A percentile compares a stretch with the other conserved stretches of the same genome.
Evolutionary conservation across 2,888 invertebrate species (phyloP).

Genomic region (Dynastes grantii): DNA sequence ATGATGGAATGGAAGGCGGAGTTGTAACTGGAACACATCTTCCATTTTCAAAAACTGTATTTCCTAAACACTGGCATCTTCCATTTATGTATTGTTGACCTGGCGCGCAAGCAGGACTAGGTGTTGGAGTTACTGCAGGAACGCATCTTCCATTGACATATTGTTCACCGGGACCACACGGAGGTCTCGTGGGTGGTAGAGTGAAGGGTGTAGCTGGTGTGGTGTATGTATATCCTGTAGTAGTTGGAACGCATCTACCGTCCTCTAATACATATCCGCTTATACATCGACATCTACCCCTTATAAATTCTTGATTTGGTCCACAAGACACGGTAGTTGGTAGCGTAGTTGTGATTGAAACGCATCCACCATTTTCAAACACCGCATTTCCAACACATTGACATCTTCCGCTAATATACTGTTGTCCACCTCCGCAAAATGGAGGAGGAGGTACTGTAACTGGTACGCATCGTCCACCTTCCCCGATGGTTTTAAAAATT

Average conservation of each 20-base stretch:
- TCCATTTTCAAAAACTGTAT: too few species aligned
- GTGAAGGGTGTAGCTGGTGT: too few species aligned
- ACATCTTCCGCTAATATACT: conserved; percentile 29
- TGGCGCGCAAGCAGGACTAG: conserved; percentile 33
- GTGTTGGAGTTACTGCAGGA: conserved; percentile 41
- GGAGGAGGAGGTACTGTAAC: conserved; percentile 22
- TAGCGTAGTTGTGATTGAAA: conserved; percentile 37
- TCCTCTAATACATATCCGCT: not conserved
- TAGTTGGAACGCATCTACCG: conserved; percentile 28
- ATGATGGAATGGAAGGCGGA: too few species aligned
- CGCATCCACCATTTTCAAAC: conserved; percentile 36
- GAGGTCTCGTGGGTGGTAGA: too few species aligned
- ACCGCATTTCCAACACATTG: conserved; percentile 1
- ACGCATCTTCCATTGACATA: conserved; percentile 37
- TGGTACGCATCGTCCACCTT: conserved; percentile 37
- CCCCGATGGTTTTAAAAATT: too few species aligned
- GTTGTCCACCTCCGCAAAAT: not conserved
- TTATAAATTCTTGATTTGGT: conserved; percentile 15
- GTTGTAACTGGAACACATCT: too few species aligned
- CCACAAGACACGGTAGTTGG: conserved; percentile 19
- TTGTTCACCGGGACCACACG: conserved; percentile 28
- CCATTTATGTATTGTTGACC: too few species aligned
- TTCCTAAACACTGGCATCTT: too few species aligned
- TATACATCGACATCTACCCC: conserved; percentile 40
- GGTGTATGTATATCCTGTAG: too few species aligned